These are phyloP conservation scores for Lithophane semibrunnea DNA, from an alignment of 2,888 invertebrate genomes.

Conservation along the genomic window DNA sequence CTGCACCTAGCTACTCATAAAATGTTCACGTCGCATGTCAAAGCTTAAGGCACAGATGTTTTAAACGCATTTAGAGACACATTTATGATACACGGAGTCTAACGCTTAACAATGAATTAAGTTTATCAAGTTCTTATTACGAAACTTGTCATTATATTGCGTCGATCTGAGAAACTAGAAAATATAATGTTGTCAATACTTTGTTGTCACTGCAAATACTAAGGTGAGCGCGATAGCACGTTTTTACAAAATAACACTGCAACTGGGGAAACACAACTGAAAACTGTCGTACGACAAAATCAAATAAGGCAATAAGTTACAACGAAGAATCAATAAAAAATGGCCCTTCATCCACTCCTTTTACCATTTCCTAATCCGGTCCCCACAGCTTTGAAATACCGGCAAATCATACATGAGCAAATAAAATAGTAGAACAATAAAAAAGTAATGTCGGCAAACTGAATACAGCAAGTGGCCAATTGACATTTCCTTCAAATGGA, in stretches of 20 bases:
- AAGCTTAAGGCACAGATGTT: constrained; percentile 9
- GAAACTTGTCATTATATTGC: not conserved
- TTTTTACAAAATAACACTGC: not conserved
- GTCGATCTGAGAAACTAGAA: not conserved
- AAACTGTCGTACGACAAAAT: not conserved
- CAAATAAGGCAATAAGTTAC: constrained; percentile 22
- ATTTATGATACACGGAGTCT: constrained; percentile 43
- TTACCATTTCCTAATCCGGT: constrained; percentile 58
- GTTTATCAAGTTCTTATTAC: constrained; percentile 19
- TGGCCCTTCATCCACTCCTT: constrained; percentile 32
- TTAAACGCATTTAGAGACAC: constrained; percentile 8
- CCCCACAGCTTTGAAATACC: constrained; percentile 47
- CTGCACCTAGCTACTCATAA: constrained; percentile 45
- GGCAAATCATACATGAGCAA: constrained; percentile 59
- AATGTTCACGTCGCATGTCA: constrained; percentile 23
- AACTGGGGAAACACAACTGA: not conserved
- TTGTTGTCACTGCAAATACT: not conserved
- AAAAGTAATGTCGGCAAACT: constrained; percentile 57
- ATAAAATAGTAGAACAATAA: constrained; percentile 60
- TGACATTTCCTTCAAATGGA: constrained; percentile 75
- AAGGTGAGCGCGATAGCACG: not conserved
- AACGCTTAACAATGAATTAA: constrained; percentile 1
- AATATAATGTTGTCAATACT: not conserved
- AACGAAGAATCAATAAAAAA: constrained; percentile 33
- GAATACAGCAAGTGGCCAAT: constrained; percentile 65